Percentiles rank a stretch among this genome's conserved stretches.
These are phyloP conservation scores for Perithous albicinctus DNA, from an alignment of 2,888 invertebrate genomes.

Conservation along the genomic window DNA sequence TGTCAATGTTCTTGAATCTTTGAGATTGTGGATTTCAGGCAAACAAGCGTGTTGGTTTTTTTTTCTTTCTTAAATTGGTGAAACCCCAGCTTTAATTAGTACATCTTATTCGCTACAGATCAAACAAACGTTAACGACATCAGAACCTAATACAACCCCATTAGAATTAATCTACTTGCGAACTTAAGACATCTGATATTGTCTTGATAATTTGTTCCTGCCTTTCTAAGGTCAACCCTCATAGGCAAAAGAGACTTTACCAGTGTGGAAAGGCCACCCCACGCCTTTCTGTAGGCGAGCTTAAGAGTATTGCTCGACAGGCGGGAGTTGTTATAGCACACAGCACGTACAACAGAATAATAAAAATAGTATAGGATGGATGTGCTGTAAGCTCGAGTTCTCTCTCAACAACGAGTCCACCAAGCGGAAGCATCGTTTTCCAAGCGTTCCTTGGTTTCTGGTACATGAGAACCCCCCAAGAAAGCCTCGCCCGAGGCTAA, in stretches of 20 bases:
- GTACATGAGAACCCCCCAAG: not conserved
- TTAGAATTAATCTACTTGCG: not conserved
- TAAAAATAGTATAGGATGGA: not conserved
- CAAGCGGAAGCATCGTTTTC: constrained; percentile 13
- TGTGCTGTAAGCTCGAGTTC: constrained; percentile 37
- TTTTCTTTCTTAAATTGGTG: too few species aligned
- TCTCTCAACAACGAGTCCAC: constrained; percentile 11
- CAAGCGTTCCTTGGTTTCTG: constrained; percentile 17
- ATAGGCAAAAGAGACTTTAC: not conserved
- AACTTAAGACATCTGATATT: not conserved
- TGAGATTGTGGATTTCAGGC: not conserved
- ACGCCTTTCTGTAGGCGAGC: constrained; percentile 7
- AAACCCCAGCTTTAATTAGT: not conserved
- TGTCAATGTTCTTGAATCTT: not conserved
- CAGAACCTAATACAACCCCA: not conserved
- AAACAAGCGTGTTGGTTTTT: too few species aligned
- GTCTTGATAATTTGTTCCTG: not conserved
- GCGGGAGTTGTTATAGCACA: constrained; percentile 24
- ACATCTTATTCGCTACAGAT: not conserved
- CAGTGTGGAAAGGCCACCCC: constrained; percentile 13
- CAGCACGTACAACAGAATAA: constrained; percentile 22
- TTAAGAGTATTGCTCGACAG: constrained; percentile 11
- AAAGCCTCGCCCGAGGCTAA: constrained; percentile 25
- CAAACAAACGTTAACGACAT: not conserved
- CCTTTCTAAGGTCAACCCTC: not conserved